These are phyloP conservation scores for Alloscopus bannaensis DNA, from an alignment of 2,888 invertebrate genomes.

Conservation along the genomic window DNA sequence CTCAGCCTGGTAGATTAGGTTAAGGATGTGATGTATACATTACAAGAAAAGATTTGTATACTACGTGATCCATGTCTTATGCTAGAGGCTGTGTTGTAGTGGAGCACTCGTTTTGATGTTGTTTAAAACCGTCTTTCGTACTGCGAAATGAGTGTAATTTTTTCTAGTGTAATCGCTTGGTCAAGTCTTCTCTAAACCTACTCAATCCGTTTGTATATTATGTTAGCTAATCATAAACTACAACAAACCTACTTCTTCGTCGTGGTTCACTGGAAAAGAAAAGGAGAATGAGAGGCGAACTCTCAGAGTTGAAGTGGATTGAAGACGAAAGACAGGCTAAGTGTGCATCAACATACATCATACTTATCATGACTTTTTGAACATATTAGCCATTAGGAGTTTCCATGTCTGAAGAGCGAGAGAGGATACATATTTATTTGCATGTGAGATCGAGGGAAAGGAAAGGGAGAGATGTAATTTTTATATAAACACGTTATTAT, in stretches of 20 bases:
- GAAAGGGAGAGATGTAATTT: slow-evolving; percentile 42
- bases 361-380: slow-evolving; percentile 56
- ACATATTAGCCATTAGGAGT: slow-evolving; percentile 57
- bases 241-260: slow-evolving; percentile 42
- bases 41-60: too few species aligned
- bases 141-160: too few species aligned
- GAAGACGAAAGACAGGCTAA: slow-evolving; percentile 20
- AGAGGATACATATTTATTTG: too few species aligned
- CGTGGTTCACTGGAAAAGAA: slow-evolving; percentile 15
- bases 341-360: slow-evolving; percentile 54
- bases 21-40: too few species aligned
- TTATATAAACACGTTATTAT: slow-evolving; percentile 55
- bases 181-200: slow-evolving; percentile 10
- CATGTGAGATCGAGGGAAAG: slow-evolving; percentile 3
- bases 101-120: too few species aligned
- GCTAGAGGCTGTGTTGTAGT: too few species aligned
- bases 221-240: slow-evolving; percentile 50
- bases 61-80: too few species aligned
- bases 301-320: slow-evolving; percentile 32
- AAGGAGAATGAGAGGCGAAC: too few species aligned
- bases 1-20: slow-evolving; percentile 33
- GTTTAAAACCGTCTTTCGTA: too few species aligned
- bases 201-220: background rate
- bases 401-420: too few species aligned
- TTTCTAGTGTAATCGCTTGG: slow-evolving; percentile 19